Percentiles rank a stretch among this genome's conserved stretches.
These are phyloP conservation scores for Semaprochilodus insignis DNA, from an alignment of 2,797 vertebrate genomes.

Conservation along the genomic window DNA sequence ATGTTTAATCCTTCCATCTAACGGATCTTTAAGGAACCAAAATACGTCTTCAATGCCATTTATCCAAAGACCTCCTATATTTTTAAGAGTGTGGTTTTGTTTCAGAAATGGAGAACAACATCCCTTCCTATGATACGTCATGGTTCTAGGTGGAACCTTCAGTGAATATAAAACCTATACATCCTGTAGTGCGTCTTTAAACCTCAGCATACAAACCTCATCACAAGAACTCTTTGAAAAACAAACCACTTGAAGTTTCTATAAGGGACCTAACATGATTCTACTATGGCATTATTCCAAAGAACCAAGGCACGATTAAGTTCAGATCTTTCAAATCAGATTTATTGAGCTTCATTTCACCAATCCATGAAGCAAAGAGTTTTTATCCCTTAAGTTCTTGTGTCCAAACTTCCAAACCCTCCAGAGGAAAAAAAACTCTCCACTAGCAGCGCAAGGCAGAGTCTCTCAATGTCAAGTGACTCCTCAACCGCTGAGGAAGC, in stretches of 20 bases:
- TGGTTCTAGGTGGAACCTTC: background rate
- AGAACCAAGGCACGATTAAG: background rate
- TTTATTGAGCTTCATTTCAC: too few relatives aligned
- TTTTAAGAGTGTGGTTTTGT: background rate
- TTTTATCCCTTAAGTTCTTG: too few relatives aligned
- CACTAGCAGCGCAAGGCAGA: background rate
- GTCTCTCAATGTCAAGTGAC: slow-evolving; percentile 9
- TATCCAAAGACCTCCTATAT: background rate
- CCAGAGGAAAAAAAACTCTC: too few relatives aligned
- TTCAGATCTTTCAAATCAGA: background rate
- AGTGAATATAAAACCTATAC: background rate
- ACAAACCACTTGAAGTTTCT: background rate
- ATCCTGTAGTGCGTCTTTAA: background rate
- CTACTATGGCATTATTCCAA: background rate
- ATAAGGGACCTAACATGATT: background rate
- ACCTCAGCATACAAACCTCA: background rate
- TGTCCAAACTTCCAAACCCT: too few relatives aligned
- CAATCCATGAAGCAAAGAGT: too few relatives aligned
- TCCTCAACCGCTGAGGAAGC: background rate
- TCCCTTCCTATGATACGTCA: too few relatives aligned
- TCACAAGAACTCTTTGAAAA: background rate
- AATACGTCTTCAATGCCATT: background rate
- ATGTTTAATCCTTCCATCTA: background rate
- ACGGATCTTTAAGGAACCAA: background rate
- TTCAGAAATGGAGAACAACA: too few relatives aligned